Conservation (phyloP, 2,888 invertebrate species). For the Agonopterix subpropinquella region DNA sequence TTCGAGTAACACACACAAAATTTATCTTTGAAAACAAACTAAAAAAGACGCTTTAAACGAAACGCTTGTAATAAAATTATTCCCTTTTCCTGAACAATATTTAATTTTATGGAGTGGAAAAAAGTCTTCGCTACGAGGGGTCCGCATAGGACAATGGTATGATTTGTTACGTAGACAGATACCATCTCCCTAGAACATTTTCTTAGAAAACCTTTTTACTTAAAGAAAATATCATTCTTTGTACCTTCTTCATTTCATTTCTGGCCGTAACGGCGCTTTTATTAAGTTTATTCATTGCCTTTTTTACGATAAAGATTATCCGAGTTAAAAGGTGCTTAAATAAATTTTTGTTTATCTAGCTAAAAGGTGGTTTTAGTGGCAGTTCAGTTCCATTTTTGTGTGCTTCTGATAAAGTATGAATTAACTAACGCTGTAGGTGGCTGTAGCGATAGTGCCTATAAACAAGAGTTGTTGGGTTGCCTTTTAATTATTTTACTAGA, state of each 20-base stretch:
- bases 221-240: constrained; percentile 9
- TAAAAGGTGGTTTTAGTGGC: not conserved
- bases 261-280: constrained; percentile 27
- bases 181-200: constrained; percentile 39
- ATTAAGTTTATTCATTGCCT: constrained; percentile 39
- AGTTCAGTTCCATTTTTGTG: too few relatives aligned
- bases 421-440: too few relatives aligned
- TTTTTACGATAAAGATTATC: not conserved
- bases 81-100: constrained; percentile 44
- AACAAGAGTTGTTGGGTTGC: too few relatives aligned
- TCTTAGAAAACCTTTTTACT: constrained; percentile 3
- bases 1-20: too few relatives aligned
- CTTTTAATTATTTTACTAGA: too few relatives aligned
- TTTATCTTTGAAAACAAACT: too few relatives aligned
- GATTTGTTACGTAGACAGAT: constrained; percentile 56
- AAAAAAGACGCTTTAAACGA: constrained; percentile 7
- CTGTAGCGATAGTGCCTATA: too few relatives aligned
- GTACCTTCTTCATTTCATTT: constrained; percentile 2
- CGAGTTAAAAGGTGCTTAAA: too few relatives aligned
- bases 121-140: constrained; percentile 24
- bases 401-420: too few relatives aligned
- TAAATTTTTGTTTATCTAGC: not conserved
- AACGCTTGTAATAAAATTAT: constrained; percentile 40
- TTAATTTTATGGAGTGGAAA: constrained; percentile 70
- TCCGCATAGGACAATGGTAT: constrained; percentile 50